Conservation (phyloP, 2,113 vertebrate genomes). For the Psittacus erithacus region DNA sequence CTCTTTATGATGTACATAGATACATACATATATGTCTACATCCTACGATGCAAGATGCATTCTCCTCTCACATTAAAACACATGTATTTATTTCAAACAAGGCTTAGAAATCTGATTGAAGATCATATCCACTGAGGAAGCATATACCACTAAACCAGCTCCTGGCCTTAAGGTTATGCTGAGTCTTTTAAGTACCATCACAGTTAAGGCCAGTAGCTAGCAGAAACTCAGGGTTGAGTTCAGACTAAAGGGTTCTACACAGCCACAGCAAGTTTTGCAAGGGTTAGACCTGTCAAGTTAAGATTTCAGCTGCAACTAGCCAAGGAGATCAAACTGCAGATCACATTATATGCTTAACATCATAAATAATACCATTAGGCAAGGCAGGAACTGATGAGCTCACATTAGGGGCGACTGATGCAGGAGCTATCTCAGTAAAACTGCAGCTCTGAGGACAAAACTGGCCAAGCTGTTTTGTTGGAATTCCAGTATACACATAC, state of each 20-base stretch:
- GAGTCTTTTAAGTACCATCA: background rate
- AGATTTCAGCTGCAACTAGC: background rate
- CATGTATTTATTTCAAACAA: background rate
- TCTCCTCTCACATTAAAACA: background rate
- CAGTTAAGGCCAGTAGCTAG: background rate
- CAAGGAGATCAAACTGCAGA: background rate
- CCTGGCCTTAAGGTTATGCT: background rate
- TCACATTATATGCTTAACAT: background rate
- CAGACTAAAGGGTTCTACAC: background rate
- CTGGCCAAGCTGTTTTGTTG: too few relatives aligned
- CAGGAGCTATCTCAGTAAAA: background rate
- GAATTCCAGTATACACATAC: too few relatives aligned
- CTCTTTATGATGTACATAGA: background rate
- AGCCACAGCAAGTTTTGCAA: background rate
- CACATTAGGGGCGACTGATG: background rate
- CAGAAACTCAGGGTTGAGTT: background rate
- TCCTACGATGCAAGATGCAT: fast-evolving
- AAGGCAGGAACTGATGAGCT: background rate
- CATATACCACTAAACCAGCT: background rate
- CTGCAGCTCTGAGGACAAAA: background rate
- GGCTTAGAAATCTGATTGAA: background rate
- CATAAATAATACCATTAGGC: background rate
- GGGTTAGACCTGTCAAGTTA: background rate
- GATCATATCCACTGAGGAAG: background rate
- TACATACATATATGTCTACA: fast-evolving